These are phyloP conservation scores for Catocala fraxini DNA, from an alignment of 2,888 invertebrate species.

Conservation along the genomic window DNA sequence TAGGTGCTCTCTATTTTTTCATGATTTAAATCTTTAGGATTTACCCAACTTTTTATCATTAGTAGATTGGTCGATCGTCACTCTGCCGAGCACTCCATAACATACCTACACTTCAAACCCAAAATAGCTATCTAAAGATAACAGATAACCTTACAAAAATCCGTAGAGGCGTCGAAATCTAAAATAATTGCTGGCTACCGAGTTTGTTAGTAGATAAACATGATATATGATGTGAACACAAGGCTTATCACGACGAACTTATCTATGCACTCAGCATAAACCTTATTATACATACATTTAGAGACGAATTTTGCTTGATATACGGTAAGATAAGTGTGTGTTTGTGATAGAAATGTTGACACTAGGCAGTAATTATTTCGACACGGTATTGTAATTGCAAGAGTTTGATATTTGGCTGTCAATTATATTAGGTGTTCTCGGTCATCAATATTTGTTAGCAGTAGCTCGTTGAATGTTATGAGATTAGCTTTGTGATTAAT, in stretches of 20 bases:
- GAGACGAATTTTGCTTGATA: slow-evolving; percentile 23
- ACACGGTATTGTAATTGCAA: slow-evolving; percentile 62
- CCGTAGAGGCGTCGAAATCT: slow-evolving; percentile 61
- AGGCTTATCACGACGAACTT: slow-evolving; percentile 40
- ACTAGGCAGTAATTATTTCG: slow-evolving; percentile 61
- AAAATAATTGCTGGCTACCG: slow-evolving; percentile 70
- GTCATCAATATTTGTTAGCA: slow-evolving; percentile 45
- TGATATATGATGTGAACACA: slow-evolving; percentile 67
- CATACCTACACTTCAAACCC: slow-evolving; percentile 11
- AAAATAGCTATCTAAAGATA: slow-evolving; percentile 26
- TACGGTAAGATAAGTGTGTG: slow-evolving; percentile 23
- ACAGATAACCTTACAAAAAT: slow-evolving; percentile 53
- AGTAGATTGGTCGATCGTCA: background rate
- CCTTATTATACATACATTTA: slow-evolving; percentile 9
- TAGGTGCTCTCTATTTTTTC: too few species aligned
- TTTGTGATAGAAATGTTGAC: slow-evolving; percentile 57
- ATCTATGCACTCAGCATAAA: slow-evolving; percentile 20
- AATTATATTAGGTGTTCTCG: slow-evolving; percentile 50
- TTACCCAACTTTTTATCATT: too few species aligned
- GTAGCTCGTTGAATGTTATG: slow-evolving; percentile 19
- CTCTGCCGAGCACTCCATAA: slow-evolving; percentile 1
- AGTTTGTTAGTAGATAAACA: slow-evolving; percentile 64
- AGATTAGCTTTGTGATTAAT: slow-evolving; percentile 15
- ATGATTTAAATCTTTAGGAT: too few species aligned
- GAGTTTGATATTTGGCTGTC: slow-evolving; percentile 51